These are phyloP conservation scores for Eristalis pertinax DNA, from an alignment of 2,888 invertebrate genomes.

Conservation along the genomic window DNA sequence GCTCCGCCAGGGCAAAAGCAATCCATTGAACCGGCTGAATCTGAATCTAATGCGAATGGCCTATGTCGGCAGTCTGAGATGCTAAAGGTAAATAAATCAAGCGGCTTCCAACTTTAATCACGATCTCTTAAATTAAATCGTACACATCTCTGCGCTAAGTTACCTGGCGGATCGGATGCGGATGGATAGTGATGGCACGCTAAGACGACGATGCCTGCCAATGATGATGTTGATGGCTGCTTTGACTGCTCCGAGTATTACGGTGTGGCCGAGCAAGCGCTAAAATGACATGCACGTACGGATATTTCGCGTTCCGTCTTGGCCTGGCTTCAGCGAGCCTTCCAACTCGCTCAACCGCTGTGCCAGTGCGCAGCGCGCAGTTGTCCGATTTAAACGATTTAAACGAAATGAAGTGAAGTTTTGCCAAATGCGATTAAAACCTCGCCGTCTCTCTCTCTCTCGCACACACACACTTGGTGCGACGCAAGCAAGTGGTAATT, in stretches of 20 bases:
- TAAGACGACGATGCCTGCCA: conserved; percentile 67
- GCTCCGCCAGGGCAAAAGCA: background rate
- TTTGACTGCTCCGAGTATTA: conserved; percentile 70
- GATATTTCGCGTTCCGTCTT: conserved; percentile 12
- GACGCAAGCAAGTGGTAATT: conserved; percentile 52
- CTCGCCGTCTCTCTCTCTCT: conserved; percentile 20
- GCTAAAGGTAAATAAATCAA: conserved; percentile 73
- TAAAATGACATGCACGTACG: conserved; percentile 69
- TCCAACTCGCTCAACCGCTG: background rate
- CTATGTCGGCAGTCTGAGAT: conserved; percentile 69
- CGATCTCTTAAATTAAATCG: conserved; percentile 74
- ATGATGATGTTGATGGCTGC: conserved; percentile 73
- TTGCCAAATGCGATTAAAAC: conserved; percentile 72
- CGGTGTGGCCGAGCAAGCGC: conserved; percentile 58
- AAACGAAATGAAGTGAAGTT: conserved; percentile 68
- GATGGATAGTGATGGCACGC: conserved; percentile 61
- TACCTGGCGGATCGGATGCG: conserved; percentile 70
- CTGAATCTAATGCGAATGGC: conserved; percentile 70
- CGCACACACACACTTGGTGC: conserved; percentile 17
- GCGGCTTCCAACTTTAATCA: conserved; percentile 74
- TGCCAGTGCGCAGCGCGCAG: conserved; percentile 21
- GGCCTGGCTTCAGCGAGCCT: background rate
- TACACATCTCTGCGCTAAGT: conserved; percentile 71
- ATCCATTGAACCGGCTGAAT: conserved; percentile 64
- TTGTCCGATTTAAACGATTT: conserved; percentile 70